phyloP scores from a whole-genome alignment of 2,113 vertebrate genomes.

The Brachirus orientalis region DNA sequence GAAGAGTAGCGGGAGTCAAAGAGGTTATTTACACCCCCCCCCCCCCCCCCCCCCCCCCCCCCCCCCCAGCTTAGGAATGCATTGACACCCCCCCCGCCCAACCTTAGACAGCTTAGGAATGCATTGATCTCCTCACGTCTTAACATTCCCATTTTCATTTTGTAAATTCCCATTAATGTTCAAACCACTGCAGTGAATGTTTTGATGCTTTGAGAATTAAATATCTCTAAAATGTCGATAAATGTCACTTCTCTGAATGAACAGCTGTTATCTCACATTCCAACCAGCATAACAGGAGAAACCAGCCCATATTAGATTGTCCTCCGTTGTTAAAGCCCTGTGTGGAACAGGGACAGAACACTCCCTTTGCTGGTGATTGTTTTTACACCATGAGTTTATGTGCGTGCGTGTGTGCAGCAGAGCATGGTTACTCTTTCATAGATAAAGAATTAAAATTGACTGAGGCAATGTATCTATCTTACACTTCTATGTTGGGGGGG shows the following conservation, averaged over 20 bases:
- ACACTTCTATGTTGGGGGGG: conserved; percentile 20
- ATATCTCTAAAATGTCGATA: conserved; percentile 38
- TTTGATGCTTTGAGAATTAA: conserved; percentile 44
- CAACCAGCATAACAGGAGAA: conserved; percentile 21
- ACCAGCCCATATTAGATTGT: background rate
- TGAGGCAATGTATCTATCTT: conserved; percentile 14
- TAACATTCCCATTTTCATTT: conserved; percentile 50
- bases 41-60: background rate
- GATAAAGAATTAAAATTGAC: conserved; percentile 8
- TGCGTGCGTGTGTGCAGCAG: conserved; percentile 6
- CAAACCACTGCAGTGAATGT: conserved; percentile 12
- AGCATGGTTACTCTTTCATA: background rate
- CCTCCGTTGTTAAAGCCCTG: background rate
- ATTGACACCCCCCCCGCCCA: background rate
- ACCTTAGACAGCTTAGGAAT: conserved; percentile 64
- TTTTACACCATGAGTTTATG: conserved; percentile 1
- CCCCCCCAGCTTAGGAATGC: background rate
- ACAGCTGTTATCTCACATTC: conserved; percentile 41
- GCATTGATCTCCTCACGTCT: conserved; percentile 70
- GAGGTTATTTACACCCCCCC: conserved; percentile 54
- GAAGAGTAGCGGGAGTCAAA: conserved; percentile 54
- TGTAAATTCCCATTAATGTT: conserved; percentile 4
- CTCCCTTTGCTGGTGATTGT: background rate
- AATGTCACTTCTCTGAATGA: conserved; percentile 7
- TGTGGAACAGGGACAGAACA: background rate